phyloP scores from a whole-genome alignment of 2,888 invertebrate genomes.

The Dendrolimus houi region DNA sequence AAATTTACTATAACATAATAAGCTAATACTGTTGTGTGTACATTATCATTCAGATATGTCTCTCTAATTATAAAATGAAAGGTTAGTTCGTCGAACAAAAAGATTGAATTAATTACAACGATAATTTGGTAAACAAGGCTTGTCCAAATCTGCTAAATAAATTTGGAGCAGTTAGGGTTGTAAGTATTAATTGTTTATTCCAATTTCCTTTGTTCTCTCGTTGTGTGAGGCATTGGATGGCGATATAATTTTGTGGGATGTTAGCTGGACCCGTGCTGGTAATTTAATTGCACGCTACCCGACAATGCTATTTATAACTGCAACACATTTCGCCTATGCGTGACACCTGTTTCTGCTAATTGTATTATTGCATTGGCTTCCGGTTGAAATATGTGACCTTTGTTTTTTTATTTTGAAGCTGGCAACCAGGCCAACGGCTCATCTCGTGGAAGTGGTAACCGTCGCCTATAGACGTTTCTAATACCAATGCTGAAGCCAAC shows the following conservation, averaged over 20 bases:
- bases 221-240: not conserved
- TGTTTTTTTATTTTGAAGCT: no score
- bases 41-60: not conserved
- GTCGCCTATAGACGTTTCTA: no score
- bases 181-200: not conserved
- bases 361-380: not conserved
- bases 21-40: not conserved
- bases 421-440: no score
- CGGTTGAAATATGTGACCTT: no score
- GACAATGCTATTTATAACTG: slow-evolving; percentile 24
- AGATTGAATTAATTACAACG: not conserved
- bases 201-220: not conserved
- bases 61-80: not conserved
- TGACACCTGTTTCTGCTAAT: slow-evolving; percentile 13
- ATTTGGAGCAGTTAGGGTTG: not conserved
- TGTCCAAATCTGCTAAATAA: not conserved
- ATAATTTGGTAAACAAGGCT: not conserved
- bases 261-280: slow-evolving; percentile 21
- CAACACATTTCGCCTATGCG: slow-evolving; percentile 17
- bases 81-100: not conserved
- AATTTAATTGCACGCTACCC: slow-evolving; percentile 25
- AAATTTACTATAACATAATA: not conserved
- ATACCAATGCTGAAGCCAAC: no score
- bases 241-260: slow-evolving; percentile 26
- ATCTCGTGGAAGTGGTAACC: no score